Percentiles rank a stretch among this genome's conserved stretches.
These are phyloP conservation scores for Steatocranus sp. DNA, from an alignment of 2,797 vertebrate species.

Conservation along the genomic window DNA sequence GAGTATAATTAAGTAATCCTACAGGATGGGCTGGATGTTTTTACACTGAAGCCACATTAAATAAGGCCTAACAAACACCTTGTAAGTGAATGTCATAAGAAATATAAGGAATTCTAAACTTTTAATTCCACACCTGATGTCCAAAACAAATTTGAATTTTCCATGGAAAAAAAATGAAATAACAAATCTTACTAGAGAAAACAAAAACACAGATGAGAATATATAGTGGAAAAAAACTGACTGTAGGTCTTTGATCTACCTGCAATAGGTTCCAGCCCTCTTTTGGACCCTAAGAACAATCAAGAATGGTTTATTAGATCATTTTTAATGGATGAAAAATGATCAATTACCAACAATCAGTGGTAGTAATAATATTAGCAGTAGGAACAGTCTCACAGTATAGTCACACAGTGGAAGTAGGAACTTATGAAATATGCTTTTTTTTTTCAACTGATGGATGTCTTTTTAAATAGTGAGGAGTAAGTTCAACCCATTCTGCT, in stretches of 20 bases:
- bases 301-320: neutral
- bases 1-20: constrained; percentile 14
- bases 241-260: neutral
- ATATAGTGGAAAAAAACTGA: neutral
- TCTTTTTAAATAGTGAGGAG: neutral
- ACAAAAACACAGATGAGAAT: neutral
- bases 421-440: neutral
- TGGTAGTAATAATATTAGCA: neutral
- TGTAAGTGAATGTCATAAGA: neutral
- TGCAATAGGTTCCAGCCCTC: neutral
- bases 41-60: constrained; percentile 13
- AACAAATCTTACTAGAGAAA: neutral
- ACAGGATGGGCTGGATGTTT: constrained; percentile 29
- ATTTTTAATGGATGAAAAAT: neutral
- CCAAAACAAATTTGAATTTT: neutral
- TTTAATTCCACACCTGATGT: neutral
- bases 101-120: neutral
- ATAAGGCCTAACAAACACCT: neutral
- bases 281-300: neutral
- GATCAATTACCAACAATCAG: neutral
- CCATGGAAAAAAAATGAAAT: fast-evolving
- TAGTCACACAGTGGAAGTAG: neutral
- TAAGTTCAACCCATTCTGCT: neutral
- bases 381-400: neutral
- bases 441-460: fast-evolving